Evolutionary conservation across 2,888 invertebrate species (phyloP).

Genomic region (Cosmopolites sordidus): DNA sequence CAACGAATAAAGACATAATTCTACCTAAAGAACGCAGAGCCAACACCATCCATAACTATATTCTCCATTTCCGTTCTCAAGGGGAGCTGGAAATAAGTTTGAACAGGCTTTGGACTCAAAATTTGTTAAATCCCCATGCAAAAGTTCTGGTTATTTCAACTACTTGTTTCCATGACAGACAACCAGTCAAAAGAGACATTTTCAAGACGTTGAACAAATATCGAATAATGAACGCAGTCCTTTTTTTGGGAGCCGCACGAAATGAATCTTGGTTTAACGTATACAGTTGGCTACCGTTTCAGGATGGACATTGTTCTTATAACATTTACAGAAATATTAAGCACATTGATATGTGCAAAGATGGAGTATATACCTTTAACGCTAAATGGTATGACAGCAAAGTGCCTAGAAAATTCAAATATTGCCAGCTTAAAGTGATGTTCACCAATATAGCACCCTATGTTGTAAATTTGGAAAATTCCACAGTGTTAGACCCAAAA

Average conservation of each 20-base stretch:
- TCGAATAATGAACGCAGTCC: conserved; percentile 34
- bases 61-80: conserved; percentile 27
- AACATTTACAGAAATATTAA: conserved; percentile 24
- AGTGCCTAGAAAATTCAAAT: conserved; percentile 37
- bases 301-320: conserved; percentile 33
- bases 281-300: conserved; percentile 37
- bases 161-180: conserved; percentile 25
- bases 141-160: conserved; percentile 34
- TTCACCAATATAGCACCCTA: conserved; percentile 42
- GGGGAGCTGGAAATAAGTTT: conserved; percentile 24
- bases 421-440: conserved; percentile 38
- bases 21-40: conserved; percentile 4
- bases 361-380: conserved; percentile 22
- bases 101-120: conserved; percentile 10
- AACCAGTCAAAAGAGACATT: conserved; percentile 26
- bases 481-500: conserved; percentile 8
- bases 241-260: conserved; percentile 30
- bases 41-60: conserved; percentile 22
- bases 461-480: conserved; percentile 33
- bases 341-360: conserved; percentile 31
- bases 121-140: conserved; percentile 31
- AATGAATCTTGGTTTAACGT: conserved; percentile 30
- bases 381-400: conserved; percentile 31
- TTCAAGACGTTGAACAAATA: conserved; percentile 26
- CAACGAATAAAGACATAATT: background rate